phyloP scores from a whole-genome alignment of 1,140 invertebrate species.

The Pissodes strobi region DNA sequence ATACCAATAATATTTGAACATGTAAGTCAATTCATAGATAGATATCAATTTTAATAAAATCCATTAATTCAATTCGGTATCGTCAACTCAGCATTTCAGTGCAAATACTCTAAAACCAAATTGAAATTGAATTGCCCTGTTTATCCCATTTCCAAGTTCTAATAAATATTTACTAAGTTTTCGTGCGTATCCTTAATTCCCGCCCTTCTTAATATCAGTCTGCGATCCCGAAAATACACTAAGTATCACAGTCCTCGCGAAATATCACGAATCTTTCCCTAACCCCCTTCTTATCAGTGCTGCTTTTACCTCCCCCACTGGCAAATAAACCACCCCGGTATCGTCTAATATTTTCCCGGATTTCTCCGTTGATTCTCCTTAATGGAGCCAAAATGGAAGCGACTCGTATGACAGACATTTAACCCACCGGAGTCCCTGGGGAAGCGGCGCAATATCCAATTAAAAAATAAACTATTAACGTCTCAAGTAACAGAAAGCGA shows the following conservation, averaged over 20 bases:
- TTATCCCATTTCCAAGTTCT: constrained; percentile 17
- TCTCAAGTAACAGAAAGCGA: constrained; percentile 30
- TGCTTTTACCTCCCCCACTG: constrained; percentile 20
- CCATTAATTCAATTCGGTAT: no score
- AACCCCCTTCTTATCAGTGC: constrained; percentile 13
- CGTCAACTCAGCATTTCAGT: no score
- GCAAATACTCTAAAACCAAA: constrained; percentile 21
- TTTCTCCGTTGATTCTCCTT: constrained; percentile 14
- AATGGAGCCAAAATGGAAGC: constrained; percentile 32
- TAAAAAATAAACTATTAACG: constrained; percentile 49
- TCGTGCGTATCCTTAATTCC: constrained; percentile 12
- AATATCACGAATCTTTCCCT: constrained; percentile 8
- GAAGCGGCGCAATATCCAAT: constrained; percentile 42
- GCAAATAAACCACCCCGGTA: constrained; percentile 20
- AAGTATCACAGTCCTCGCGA: not conserved
- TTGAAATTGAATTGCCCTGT: constrained; percentile 19
- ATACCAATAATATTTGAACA: no score
- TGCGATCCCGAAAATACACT: constrained; percentile 14
- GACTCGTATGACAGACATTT: constrained; percentile 45
- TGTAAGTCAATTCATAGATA: no score
- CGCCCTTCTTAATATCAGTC: constrained; percentile 15
- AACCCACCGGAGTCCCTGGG: constrained; percentile 27
- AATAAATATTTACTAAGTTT: constrained; percentile 21
- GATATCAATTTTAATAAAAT: no score
- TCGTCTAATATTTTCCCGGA: constrained; percentile 27